Evolutionary conservation across 53 echinoderm and acorn worm genomes (phyloP), one percentile per base, ranked within the genome.

Genomic region (Temnopleurus reevesii): DNA sequence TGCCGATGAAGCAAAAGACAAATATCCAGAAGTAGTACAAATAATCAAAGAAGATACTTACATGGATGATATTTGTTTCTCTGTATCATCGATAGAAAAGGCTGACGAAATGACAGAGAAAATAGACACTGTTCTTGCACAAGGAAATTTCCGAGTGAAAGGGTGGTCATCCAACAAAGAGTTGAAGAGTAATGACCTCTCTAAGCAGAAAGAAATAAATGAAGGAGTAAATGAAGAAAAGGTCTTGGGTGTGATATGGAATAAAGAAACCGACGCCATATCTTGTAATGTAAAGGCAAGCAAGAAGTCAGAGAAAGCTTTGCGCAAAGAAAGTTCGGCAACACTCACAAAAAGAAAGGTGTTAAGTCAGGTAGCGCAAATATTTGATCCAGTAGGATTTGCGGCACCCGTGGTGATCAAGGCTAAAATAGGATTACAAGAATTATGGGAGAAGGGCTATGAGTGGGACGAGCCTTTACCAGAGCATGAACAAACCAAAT

Each of bases 121-220:
- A n/a, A n/a, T n/a, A n/a, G 92, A 89, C 36, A 27, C 13, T 2
- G 26, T 89, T 8, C 84, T 92, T 43, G 27, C 24, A n/a, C 45
- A 89, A 33, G 92, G 90, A 60, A 90, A 90, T 33, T 93, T 93
- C 49, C 81, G 55, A 46, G 90, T 91, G 8, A 93, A 93, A 63
- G 90, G 88, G 0, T 93, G 93, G 93, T 60, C 45, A 26, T 91
- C 93, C 4, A 81, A 66, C 21, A 17, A 64, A 4, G 2, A 2
- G 35, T 47, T 56, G 84, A 58, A 9, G 4, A 44, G 35, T 10
- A 55, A 83, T 10, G 65, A 66, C 53, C 23, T 89, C 58, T 90
- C 60, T 26, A 33, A 35, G 46, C 36, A 60, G 23, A 31, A 31
- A 63, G 38, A 55, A 34, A 56, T 34, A 81, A 91, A 77, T 53